Conservation (phyloP, 2,113 vertebrate genomes). For the Mobula birostris region DNA sequence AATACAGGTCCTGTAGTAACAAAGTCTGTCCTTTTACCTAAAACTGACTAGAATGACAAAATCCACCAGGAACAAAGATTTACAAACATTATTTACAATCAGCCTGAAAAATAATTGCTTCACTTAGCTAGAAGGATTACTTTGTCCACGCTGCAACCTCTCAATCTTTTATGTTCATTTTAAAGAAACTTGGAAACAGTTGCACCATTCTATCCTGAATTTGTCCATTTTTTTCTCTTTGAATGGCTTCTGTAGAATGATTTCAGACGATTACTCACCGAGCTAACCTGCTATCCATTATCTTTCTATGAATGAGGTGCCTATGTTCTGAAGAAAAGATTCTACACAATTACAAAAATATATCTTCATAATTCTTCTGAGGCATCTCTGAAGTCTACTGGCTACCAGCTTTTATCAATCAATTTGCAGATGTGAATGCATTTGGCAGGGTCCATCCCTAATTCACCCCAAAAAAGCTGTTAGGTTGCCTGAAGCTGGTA, state of each 20-base stretch:
- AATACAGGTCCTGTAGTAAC: no score
- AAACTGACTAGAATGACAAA: neutral
- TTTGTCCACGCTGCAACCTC: neutral
- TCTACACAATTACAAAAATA: neutral
- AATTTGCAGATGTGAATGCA: no score
- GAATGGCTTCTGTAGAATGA: neutral
- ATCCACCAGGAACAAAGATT: neutral
- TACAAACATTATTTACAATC: neutral
- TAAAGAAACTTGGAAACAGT: neutral
- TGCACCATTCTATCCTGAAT: neutral
- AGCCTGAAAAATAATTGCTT: neutral
- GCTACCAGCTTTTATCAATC: no score
- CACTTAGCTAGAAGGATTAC: neutral
- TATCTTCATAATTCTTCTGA: neutral
- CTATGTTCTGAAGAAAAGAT: neutral
- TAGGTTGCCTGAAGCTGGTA: no score
- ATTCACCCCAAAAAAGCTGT: no score
- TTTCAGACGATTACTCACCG: neutral
- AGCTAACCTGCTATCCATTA: neutral
- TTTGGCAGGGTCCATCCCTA: no score
- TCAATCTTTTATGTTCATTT: no score
- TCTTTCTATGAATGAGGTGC: neutral
- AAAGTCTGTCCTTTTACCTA: neutral
- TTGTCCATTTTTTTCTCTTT: neutral
- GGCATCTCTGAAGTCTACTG: neutral